Conservation (phyloP, 2,113 vertebrate species). For the Willisornis vidua region DNA sequence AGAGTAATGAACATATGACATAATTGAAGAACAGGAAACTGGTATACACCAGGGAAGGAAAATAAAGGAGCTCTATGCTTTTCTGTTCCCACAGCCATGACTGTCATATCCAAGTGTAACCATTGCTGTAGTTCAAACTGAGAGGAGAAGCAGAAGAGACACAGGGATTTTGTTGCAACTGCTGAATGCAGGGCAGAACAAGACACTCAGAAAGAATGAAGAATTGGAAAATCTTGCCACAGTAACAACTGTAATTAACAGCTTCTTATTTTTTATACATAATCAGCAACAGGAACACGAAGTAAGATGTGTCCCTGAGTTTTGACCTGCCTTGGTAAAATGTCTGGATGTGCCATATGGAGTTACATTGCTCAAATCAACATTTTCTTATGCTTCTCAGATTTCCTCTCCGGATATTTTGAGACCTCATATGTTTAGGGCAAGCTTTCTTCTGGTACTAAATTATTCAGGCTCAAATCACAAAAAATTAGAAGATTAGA, state of each 20-base stretch:
- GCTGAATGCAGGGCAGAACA: not conserved
- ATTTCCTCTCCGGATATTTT: not conserved
- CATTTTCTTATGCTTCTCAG: not conserved
- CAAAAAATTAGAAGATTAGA: conserved; percentile 18
- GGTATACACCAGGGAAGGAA: not conserved
- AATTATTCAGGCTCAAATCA: not conserved
- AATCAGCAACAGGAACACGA: not conserved
- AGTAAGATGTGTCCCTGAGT: not conserved
- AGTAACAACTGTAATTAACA: not conserved
- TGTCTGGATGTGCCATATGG: not conserved
- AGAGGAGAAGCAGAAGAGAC: not conserved
- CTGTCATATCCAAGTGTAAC: not conserved
- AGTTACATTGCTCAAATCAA: not conserved
- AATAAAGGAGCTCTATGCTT: not conserved
- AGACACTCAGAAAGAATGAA: not conserved
- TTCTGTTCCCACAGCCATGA: not conserved
- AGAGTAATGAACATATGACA: not conserved
- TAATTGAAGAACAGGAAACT: not conserved
- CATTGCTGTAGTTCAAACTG: not conserved
- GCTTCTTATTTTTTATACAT: not conserved
- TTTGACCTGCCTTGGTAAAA: not conserved
- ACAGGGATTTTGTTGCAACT: not conserved
- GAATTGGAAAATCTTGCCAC: not conserved
- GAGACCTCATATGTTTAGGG: not conserved
- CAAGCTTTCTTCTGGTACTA: not conserved